These are phyloP conservation scores for Melanaphis sacchari DNA, from an alignment of 1,140 invertebrate genomes.

Conservation along the genomic window DNA sequence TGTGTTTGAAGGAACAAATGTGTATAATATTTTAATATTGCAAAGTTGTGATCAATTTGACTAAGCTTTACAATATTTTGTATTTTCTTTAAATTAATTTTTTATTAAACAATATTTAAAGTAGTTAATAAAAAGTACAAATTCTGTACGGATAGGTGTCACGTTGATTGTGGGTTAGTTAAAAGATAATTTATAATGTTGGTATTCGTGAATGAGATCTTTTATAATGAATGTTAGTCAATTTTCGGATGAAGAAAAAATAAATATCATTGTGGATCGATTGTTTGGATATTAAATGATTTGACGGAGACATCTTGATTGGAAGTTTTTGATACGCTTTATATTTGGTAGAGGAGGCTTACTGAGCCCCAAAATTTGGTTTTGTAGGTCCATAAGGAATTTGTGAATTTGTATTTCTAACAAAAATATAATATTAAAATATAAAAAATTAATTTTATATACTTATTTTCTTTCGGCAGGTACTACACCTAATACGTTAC, in stretches of 20 bases:
- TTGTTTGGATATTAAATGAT: background rate
- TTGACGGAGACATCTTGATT: background rate
- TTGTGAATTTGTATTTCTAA: background rate
- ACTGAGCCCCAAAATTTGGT: too few relatives aligned
- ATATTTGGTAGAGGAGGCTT: background rate
- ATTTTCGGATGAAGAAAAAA: background rate
- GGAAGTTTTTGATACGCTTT: background rate
- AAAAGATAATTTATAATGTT: background rate
- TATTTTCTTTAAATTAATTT: too few relatives aligned
- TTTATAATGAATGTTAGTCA: background rate
- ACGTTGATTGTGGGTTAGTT: background rate
- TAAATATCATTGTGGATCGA: background rate
- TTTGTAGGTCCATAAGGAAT: too few relatives aligned
- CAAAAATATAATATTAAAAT: background rate
- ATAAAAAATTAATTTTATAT: too few relatives aligned
- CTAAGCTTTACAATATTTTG: too few relatives aligned
- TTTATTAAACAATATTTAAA: too few relatives aligned
- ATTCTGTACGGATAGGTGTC: too few relatives aligned
- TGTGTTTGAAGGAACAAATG: too few relatives aligned
- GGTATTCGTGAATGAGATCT: background rate
- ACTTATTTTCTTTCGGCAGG: background rate
- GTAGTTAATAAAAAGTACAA: too few relatives aligned
- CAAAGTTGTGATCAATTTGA: too few relatives aligned
- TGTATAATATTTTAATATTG: too few relatives aligned
- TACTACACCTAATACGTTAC: background rate